Conservation (phyloP, 2,797 vertebrate species). For the Sebastes steindachneri region DNA sequence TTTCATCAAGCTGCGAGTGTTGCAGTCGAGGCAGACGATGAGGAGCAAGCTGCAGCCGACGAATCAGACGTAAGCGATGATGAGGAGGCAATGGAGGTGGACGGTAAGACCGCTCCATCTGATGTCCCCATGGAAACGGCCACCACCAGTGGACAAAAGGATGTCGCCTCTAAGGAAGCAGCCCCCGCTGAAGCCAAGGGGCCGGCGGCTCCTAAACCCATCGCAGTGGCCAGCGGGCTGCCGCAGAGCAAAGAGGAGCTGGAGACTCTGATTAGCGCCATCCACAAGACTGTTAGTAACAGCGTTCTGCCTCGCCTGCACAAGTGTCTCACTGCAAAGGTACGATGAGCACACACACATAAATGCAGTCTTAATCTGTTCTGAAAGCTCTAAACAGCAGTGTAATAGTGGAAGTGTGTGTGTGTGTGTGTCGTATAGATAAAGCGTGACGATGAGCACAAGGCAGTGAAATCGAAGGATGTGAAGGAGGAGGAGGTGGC, state of each 20-base stretch:
- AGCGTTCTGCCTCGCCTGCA: constrained; percentile 93
- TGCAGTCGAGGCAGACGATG: constrained; percentile 57
- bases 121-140: constrained; percentile 52
- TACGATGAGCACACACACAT: constrained; percentile 49
- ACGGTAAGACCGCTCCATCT: constrained; percentile 23
- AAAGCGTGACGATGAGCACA: constrained; percentile 95
- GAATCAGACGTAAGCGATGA: constrained; percentile 77
- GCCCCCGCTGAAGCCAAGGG: neutral
- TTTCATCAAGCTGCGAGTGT: constrained; percentile 46
- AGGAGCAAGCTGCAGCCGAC: constrained; percentile 78
- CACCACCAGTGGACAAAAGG: neutral
- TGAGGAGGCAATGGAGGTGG: constrained; percentile 74
- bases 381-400: neutral
- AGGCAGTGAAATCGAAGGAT: constrained; percentile 90
- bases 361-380: neutral
- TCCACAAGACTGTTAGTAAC: constrained; percentile 86
- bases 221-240: constrained; percentile 76
- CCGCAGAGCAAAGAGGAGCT: constrained; percentile 89
- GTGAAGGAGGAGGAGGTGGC: constrained; percentile 94
- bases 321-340: constrained; percentile 93
- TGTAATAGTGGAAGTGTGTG: neutral
- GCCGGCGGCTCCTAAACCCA: neutral
- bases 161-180: neutral
- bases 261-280: constrained; percentile 85
- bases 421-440: constrained; percentile 77